phyloP scores from a whole-genome alignment of 2,888 invertebrate species.

The Meta bourneti region DNA sequence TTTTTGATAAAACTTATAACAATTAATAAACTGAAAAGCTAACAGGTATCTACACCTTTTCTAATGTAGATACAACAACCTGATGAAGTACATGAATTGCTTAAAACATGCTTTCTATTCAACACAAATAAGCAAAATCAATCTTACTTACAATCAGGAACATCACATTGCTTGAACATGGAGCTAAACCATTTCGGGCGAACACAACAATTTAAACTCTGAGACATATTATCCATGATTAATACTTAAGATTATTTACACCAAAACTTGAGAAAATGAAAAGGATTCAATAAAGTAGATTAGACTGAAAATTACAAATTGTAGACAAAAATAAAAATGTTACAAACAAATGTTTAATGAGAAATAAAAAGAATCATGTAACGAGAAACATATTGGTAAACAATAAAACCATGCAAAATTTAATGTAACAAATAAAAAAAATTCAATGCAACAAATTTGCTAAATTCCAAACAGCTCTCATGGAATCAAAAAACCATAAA shows the following conservation, averaged over 20 bases:
- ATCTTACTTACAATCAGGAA: slow-evolving; percentile 77
- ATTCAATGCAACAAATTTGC: slow-evolving; percentile 77
- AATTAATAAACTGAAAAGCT: not conserved
- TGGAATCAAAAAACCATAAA: slow-evolving; percentile 67
- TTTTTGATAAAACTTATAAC: not conserved
- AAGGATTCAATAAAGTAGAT: not conserved
- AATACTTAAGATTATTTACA: not conserved
- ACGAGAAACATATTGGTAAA: slow-evolving; percentile 13
- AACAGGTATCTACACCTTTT: no score
- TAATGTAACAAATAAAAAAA: not conserved
- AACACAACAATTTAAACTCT: slow-evolving; percentile 76
- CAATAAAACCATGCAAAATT: not conserved
- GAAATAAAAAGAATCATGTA: slow-evolving; percentile 26
- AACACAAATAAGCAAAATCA: not conserved
- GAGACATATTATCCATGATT: slow-evolving; percentile 58
- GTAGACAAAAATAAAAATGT: not conserved
- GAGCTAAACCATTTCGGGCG: slow-evolving; percentile 76
- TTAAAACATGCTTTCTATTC: not conserved
- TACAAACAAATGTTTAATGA: slow-evolving; percentile 3
- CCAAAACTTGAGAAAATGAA: not conserved
- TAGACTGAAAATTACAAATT: not conserved
- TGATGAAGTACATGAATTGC: not conserved
- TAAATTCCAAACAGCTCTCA: slow-evolving; percentile 77
- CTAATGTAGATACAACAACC: no score
- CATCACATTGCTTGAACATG: slow-evolving; percentile 77